Percentiles rank a stretch among this genome's conserved stretches.
Evolutionary conservation across 2,797 vertebrate species (phyloP).

Genomic region (Paedocypris micromegethes): DNA sequence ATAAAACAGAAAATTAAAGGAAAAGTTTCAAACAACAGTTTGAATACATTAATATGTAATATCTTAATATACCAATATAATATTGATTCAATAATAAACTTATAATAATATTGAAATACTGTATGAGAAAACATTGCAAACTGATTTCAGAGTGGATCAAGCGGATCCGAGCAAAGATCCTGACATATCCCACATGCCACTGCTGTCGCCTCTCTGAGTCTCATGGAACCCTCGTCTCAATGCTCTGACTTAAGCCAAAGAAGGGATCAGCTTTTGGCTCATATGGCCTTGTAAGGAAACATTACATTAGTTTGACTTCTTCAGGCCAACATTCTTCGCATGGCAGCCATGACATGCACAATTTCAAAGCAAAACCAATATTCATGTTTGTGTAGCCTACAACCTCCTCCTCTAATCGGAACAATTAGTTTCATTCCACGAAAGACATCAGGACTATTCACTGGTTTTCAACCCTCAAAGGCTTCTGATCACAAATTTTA

Average conservation of each 20-base stretch:
- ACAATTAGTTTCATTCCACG: not conserved
- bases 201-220: constrained; percentile 57
- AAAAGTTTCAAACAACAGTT: too few relatives aligned
- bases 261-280: constrained; percentile 42
- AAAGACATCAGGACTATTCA: too few relatives aligned
- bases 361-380: constrained; percentile 54
- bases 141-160: constrained; percentile 63
- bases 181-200: constrained; percentile 69
- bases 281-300: constrained; percentile 70
- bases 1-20: too few relatives aligned
- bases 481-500: too few relatives aligned
- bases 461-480: too few relatives aligned
- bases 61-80: too few relatives aligned
- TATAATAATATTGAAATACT: too few relatives aligned
- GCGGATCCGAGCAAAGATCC: constrained; percentile 67
- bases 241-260: constrained; percentile 57
- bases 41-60: too few relatives aligned
- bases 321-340: constrained; percentile 56
- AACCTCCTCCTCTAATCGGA: constrained; percentile 14
- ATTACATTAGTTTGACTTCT: constrained; percentile 50
- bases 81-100: too few relatives aligned
- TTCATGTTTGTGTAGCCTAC: constrained; percentile 34
- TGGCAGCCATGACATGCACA: constrained; percentile 56
- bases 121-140: constrained; percentile 45
- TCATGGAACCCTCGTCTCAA: constrained; percentile 59